Conservation (phyloP, 2,797 vertebrate species). For the Alectoris magna region DNA sequence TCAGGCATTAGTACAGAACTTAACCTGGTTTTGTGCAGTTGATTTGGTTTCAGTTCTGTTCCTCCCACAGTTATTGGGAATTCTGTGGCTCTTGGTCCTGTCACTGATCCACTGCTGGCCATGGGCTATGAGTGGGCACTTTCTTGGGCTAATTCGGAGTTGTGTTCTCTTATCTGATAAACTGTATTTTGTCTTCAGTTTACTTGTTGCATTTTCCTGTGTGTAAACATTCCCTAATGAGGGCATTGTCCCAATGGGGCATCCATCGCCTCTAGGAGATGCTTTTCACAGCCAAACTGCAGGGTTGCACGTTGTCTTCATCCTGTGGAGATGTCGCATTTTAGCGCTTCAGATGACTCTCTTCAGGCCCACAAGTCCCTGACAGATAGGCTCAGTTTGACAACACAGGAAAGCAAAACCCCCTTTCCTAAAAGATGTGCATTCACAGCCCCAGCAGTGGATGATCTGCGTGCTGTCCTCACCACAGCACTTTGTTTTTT, state of each 20-base stretch:
- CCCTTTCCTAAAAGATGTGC: neutral
- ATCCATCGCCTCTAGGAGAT: neutral
- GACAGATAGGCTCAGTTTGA: neutral
- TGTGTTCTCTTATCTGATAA: neutral
- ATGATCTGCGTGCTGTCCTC: neutral
- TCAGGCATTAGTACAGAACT: neutral
- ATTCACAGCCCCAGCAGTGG: neutral
- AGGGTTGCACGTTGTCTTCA: fast-evolving
- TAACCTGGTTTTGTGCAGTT: neutral
- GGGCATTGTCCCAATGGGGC: neutral
- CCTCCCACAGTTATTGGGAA: neutral
- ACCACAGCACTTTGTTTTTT: neutral
- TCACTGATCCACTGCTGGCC: neutral
- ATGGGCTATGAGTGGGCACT: neutral
- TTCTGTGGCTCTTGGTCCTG: neutral
- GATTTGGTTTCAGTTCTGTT: neutral
- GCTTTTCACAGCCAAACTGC: neutral
- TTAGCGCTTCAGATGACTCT: neutral
- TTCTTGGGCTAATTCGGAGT: neutral
- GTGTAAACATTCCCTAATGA: neutral
- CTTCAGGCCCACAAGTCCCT: neutral
- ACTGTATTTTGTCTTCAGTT: too few species aligned
- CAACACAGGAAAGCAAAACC: neutral
- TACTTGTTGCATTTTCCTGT: neutral
- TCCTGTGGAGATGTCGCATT: fast-evolving